A percentile compares a stretch with the other conserved stretches of the same genome.
phyloP scores from a whole-genome alignment of 2,113 vertebrate species.

The Campylomormyrus tamandua region DNA sequence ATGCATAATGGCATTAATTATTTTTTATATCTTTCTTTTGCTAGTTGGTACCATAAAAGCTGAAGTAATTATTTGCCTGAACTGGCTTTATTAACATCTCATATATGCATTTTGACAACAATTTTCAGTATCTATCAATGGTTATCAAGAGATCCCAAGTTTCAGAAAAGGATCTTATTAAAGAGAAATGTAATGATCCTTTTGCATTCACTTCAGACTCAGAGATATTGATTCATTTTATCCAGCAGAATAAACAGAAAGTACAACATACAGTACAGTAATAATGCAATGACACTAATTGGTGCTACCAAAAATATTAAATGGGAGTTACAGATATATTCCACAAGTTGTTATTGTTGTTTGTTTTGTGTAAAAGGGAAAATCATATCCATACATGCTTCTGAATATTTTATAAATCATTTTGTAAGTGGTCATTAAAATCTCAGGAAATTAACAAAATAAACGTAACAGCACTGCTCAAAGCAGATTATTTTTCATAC shows the following conservation, averaged over 20 bases:
- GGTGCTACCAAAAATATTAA: not conserved
- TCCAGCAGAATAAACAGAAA: not conserved
- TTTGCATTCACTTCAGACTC: not conserved
- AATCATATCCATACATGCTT: constrained; percentile 18
- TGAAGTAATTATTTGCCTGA: not conserved
- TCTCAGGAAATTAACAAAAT: constrained; percentile 48
- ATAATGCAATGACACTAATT: not conserved
- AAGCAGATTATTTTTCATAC: constrained; percentile 29
- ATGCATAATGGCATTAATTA: not conserved
- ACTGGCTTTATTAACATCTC: not conserved
- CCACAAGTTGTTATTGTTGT: constrained; percentile 36
- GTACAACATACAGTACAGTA: not conserved
- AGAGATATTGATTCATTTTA: not conserved
- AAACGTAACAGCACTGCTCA: constrained; percentile 16
- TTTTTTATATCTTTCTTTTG: not conserved
- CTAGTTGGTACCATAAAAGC: not conserved
- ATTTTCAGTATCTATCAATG: not conserved
- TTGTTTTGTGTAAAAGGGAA: not conserved
- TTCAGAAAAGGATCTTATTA: not conserved
- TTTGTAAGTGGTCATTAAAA: constrained; percentile 34
- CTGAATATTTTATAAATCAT: constrained; percentile 8
- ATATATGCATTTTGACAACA: not conserved
- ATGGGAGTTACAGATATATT: not conserved
- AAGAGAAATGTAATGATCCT: not conserved
- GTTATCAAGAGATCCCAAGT: not conserved